Evolutionary conservation across 2,113 vertebrate species (phyloP), one percentile per base, ranked within the genome.

Genomic region (Thunnus maccoyii): DNA sequence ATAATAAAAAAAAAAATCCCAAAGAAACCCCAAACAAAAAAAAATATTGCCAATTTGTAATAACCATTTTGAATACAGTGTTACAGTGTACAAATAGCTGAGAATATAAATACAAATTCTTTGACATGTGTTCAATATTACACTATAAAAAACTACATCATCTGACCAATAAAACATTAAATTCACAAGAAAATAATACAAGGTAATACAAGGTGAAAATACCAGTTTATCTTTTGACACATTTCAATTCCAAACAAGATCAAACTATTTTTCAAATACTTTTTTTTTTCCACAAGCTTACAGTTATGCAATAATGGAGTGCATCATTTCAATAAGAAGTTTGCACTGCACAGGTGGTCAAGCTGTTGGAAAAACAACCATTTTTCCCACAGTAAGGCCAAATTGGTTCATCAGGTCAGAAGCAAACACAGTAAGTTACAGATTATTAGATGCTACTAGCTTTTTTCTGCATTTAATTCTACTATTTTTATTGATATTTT

Each of bases 51-150:
- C 44, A 52, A 52, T 70, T 62, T 85, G 58, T 32, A 81, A 79
- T 46, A 78, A 48, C 67, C 61, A 74, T 63, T 80, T 25, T 55
- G 47, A 85, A 75, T 80, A 86, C 64, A 88, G 54, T 46, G 46
- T 80, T 79, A 67, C 81, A 86, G 71, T 73, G 77, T 86, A 89
- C 76, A 88, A 89, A 89, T 54, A 85, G 64, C 56, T 83, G 44
- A 83, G 64, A 86, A 86, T 90, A 90, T 87, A 91, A 89, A 91
- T 91, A 90, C 86, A 89, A 88, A 87, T 74, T 63, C 47, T 69
- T 50, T 70, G 48, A 86, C 72, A 78, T 80, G 69, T 78, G n/a
- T 72, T 86, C 60, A 75, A 63, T 83, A 82, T 69, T 64, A 87
- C 27, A 58, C 65, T 76, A 89, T 69, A 84, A 82, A 69, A 88